Evolutionary conservation across 2,113 vertebrate species (phyloP).

Genomic region (Theristicus caerulescens): DNA sequence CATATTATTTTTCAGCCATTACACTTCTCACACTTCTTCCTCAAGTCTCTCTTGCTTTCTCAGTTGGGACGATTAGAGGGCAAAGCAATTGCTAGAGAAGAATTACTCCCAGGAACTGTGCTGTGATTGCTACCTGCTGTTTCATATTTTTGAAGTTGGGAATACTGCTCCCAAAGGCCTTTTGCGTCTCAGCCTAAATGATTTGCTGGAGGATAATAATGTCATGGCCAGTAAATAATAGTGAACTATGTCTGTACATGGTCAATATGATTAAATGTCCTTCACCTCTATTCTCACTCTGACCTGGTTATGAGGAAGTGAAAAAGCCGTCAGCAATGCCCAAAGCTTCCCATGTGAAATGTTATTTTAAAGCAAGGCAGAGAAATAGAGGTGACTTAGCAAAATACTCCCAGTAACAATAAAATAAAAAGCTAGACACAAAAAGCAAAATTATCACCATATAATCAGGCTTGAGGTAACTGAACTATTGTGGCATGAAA

Average conservation of each 20-base stretch:
- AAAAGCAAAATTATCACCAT: conserved; percentile 28
- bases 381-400: conserved; percentile 30
- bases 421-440: not conserved
- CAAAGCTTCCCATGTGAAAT: conserved; percentile 43
- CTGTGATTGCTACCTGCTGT: conserved; percentile 81
- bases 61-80: conserved; percentile 73
- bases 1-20: conserved; percentile 62
- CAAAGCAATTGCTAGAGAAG: conserved; percentile 75
- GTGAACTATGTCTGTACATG: conserved; percentile 79
- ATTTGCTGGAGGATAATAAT: conserved; percentile 85
- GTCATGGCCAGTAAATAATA: conserved; percentile 87
- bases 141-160: conserved; percentile 73
- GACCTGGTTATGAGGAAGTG: conserved; percentile 66
- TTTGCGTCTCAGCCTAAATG: conserved; percentile 78
- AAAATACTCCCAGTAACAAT: conserved; percentile 27
- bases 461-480: not conserved
- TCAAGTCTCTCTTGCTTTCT: conserved; percentile 33
- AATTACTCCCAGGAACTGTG: conserved; percentile 74
- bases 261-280: conserved; percentile 81
- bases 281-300: conserved; percentile 77
- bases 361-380: conserved; percentile 45
- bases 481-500: not conserved
- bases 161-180: conserved; percentile 79
- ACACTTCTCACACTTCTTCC: conserved; percentile 34
- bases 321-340: conserved; percentile 45